Evolutionary conservation across 2,797 vertebrate species (phyloP), one percentile per base, ranked within the genome.

Genomic region (Microchirus variegatus): DNA sequence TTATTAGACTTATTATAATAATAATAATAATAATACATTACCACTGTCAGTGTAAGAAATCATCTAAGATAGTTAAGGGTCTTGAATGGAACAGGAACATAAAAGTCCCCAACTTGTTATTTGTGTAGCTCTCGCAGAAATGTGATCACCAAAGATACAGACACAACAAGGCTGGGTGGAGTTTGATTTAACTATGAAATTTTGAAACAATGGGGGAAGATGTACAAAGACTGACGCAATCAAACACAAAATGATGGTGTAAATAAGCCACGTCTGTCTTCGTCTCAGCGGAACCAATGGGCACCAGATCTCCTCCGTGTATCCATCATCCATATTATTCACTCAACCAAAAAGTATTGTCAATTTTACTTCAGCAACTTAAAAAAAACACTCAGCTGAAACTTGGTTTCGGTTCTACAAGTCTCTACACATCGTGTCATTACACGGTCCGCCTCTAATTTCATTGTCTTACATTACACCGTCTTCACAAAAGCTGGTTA

Each of bases 241-340:
- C 74, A 68, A 62, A 75, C 10, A 2, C 52, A 72, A 59, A 59
- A 2, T 45, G 67, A 61, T 58, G 77, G 31, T 31, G 7, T 26
- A 31, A 31, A 31, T 31, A 18, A 53, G 38, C n/a, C 63, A 59
- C 11, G 46, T 19, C 9, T 9, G 11, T 53, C 18, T 14, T 14
- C 13, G 17, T 18, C 9, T 10, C 46, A 31, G 35, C 2, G 16
- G 10, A 9, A 16, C 3, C 4, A 53, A 16, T 11, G 44, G 46
- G 10, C 41, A 45, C 10, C 42, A 42, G 11, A 47, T 2, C 2
- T 1, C 15, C 37, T 3, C 37, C 9, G 2, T 38, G 9, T 10
- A 13, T 9, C 9, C 38, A 40, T 40, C 38, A 40, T 40, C 11
- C 3, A 22, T 22, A 22, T 22, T 22, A 22, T 22, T 22, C 22